Evolutionary conservation across 2,888 invertebrate species (phyloP), one percentile per base, ranked within the genome.

Genomic region (Volucella inanis): DNA sequence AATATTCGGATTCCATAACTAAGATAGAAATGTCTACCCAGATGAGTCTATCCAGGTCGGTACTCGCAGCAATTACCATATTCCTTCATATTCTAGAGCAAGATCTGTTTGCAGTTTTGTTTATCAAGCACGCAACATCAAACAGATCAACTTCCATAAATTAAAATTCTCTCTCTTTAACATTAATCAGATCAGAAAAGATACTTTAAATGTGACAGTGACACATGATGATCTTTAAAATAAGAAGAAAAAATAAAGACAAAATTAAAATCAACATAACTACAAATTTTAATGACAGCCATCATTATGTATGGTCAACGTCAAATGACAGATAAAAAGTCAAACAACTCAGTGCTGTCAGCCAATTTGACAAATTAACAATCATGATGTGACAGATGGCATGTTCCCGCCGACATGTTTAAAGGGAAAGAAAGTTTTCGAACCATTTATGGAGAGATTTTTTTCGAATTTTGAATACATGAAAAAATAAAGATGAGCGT

Each of bases 341-440:
- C 18, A 41, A 12, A 15, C 2, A 18, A 43, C 22, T 43, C 31
- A 8, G 10, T 9, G 14, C 72, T 74, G 74, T 54, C 54, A 64
- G 18, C 18, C 11, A 39, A 55, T 10, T 15, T 54, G 18, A 55
- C 45, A 41, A 14, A 45, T 43, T 47, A 59, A 57, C 41, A 67
- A 68, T 38, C 9, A 10, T 14, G 4, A 41, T 65, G 55, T 65
- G 68, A 47, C 76, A 76, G 68, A 61, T 67, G 50, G n/a, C 39
- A 47, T 45, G 55, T n/a, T 59, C 22, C 22, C 47, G 39, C 41
- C 8, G 67, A 18, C 54, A 45, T 61, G 15, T 61, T 52, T 68
- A 45, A 68, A 76, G 45, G n/a, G 52, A 70, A 55, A 54, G 77
- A 74, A 74, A 64, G 74, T 74, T 9, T 39, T n/a, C 38, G 45